Conservation (phyloP, 2,888 invertebrate genomes). For the Cheilosia pagana region DNA sequence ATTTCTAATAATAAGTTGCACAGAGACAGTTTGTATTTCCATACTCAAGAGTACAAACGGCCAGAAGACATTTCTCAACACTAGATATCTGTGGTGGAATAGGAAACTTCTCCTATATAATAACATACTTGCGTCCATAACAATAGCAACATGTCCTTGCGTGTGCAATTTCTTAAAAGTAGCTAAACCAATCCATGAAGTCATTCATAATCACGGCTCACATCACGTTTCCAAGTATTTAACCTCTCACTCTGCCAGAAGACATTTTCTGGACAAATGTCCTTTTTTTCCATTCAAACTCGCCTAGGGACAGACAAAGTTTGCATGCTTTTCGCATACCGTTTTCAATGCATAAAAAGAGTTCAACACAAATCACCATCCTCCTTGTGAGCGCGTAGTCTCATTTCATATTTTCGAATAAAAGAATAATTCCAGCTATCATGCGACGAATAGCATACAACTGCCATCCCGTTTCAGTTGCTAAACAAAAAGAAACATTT, state of each 20-base stretch:
- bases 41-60: no score
- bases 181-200: not conserved
- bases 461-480: conserved; percentile 11
- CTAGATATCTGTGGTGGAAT: no score
- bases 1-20: no score
- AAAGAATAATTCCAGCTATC: conserved; percentile 17
- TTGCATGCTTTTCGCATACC: not conserved
- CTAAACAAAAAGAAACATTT: conserved; percentile 29
- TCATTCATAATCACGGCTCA: not conserved
- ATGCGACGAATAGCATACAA: not conserved
- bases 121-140: not conserved
- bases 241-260: conserved; percentile 1
- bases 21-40: no score
- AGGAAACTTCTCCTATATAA: no score
- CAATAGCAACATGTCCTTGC: not conserved
- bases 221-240: conserved; percentile 14
- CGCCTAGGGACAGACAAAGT: conserved; percentile 18
- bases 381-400: not conserved
- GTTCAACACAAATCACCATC: conserved; percentile 6
- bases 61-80: not conserved
- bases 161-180: not conserved
- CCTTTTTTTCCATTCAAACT: conserved; percentile 9
- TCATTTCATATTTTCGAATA: conserved; percentile 9
- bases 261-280: conserved; percentile 18
- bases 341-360: conserved; percentile 4